Conservation (phyloP, 2,797 vertebrate species). For the Micrastur ruficollis region DNA sequence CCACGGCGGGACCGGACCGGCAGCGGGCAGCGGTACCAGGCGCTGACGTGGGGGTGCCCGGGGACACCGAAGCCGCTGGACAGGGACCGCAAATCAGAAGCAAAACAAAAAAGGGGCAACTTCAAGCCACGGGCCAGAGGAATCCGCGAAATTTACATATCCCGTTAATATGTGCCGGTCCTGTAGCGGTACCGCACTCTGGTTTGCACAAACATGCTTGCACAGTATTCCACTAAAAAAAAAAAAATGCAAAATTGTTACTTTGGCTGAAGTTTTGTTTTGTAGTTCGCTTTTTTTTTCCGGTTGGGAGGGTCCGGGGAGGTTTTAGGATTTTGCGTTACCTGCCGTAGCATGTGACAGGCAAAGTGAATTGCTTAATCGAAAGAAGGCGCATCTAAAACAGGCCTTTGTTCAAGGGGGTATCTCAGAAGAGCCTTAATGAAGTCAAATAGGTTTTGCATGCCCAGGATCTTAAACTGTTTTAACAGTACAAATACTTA, state of each 20-base stretch:
- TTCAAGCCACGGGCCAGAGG: not conserved
- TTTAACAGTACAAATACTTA: not conserved
- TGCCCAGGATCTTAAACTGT: not conserved
- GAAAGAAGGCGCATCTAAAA: not conserved
- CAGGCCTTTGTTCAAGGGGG: not conserved
- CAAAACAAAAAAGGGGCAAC: not conserved
- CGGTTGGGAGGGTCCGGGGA: not conserved
- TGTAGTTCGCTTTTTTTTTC: not conserved
- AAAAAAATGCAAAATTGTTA: not conserved
- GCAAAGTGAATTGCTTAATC: not conserved
- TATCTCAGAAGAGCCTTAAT: not conserved
- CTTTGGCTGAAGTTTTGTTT: not conserved
- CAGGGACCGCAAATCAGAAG: accelerated
- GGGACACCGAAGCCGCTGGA: not conserved
- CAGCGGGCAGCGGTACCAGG: accelerated
- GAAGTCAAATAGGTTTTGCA: constrained; percentile 15
- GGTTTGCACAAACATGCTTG: not conserved
- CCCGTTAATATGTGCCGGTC: accelerated
- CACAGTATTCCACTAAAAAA: not conserved
- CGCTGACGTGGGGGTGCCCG: accelerated
- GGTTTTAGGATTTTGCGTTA: not conserved
- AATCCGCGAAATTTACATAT: not conserved
- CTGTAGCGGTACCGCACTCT: no score
- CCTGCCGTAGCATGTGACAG: not conserved
- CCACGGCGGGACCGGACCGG: not conserved